Evolutionary conservation across 92 coral and sea anemone species (phyloP).

Genomic region (Parazoanthus atlanticus): DNA sequence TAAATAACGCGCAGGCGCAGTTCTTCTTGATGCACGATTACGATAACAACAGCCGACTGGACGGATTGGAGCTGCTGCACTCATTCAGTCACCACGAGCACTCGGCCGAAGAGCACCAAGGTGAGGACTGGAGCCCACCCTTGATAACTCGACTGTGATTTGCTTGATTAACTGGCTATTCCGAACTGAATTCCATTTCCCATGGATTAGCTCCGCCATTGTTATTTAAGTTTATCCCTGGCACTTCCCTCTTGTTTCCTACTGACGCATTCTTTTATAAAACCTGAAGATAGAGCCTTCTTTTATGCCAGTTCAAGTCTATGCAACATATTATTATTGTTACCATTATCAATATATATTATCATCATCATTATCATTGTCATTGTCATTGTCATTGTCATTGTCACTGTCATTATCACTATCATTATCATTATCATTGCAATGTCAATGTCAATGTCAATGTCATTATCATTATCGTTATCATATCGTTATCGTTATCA

Average conservation of each 20-base stretch:
- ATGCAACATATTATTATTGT: constrained; percentile 8
- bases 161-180: too few relatives aligned
- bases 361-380: neutral
- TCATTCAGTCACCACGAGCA: constrained; percentile 73
- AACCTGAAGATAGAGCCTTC: too few relatives aligned
- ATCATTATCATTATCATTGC: neutral
- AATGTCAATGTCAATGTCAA: neutral
- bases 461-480: neutral
- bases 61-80: constrained; percentile 74
- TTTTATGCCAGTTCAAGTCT: too few relatives aligned
- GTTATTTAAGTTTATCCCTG: too few relatives aligned
- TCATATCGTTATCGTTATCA: neutral
- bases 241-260: too few relatives aligned
- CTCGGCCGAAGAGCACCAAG: constrained; percentile 53
- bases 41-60: constrained; percentile 83
- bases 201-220: too few relatives aligned
- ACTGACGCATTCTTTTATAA: too few relatives aligned
- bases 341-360: neutral
- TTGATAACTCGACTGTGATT: too few relatives aligned
- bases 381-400: neutral
- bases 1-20: constrained; percentile 74
- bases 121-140: neutral
- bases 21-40: constrained; percentile 84
- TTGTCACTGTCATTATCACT: neutral
- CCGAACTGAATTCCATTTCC: too few relatives aligned